Conservation (phyloP, 2,797 vertebrate species). For the Spatula versicolor region DNA sequence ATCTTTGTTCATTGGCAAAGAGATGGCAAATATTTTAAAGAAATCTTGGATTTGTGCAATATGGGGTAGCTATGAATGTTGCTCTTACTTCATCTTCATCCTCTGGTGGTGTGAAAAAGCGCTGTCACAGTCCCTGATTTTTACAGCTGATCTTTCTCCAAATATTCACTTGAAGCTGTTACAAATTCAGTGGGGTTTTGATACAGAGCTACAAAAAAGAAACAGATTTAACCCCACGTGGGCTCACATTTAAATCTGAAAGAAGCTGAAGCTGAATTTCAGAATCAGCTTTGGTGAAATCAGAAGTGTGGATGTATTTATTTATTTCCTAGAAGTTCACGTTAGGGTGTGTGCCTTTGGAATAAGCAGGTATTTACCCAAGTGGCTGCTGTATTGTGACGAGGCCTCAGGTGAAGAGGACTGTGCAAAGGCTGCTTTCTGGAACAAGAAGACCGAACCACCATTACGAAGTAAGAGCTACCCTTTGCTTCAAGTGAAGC, state of each 20-base stretch:
- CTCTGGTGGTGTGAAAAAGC: background rate
- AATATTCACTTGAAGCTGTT: background rate
- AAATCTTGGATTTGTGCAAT: background rate
- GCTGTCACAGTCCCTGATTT: background rate
- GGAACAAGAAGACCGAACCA: background rate
- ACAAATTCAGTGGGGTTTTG: background rate
- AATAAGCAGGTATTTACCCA: background rate
- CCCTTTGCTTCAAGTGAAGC: background rate
- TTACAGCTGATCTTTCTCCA: background rate
- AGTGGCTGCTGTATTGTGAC: background rate
- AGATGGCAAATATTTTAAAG: background rate
- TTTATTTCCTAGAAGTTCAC: background rate
- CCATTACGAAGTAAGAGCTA: background rate
- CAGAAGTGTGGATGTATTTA: background rate
- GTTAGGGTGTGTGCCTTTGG: background rate
- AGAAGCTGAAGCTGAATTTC: background rate
- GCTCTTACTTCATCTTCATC: background rate
- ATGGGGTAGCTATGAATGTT: background rate
- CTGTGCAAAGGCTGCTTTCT: background rate
- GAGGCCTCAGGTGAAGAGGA: background rate
- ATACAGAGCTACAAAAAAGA: background rate
- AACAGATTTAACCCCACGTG: background rate
- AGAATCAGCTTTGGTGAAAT: background rate
- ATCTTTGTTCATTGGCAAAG: background rate
- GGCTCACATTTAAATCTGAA: background rate